Evolutionary conservation across 2,888 invertebrate species (phyloP).

Genomic region (Callyntrura guangdongensis): DNA sequence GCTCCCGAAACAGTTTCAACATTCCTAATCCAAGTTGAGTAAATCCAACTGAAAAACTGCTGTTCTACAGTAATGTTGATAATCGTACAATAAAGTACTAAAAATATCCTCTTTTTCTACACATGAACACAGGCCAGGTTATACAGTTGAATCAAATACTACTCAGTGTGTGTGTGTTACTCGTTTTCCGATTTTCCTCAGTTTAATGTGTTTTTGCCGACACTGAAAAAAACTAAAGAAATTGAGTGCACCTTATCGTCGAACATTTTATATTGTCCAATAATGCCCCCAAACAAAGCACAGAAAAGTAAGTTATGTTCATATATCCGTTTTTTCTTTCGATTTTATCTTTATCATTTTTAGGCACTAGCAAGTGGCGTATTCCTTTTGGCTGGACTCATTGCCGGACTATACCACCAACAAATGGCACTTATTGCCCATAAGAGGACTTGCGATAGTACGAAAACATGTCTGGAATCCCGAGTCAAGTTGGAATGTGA

Average conservation of each 20-base stretch:
- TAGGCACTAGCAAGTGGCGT: slow-evolving; percentile 93
- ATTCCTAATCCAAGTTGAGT: no score
- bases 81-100: no score
- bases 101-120: no score
- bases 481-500: slow-evolving; percentile 97
- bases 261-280: no score
- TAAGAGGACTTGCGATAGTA: slow-evolving; percentile 95
- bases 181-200: no score
- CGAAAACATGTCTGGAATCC: slow-evolving; percentile 95
- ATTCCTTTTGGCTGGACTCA: slow-evolving; percentile 92
- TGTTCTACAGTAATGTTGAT: no score
- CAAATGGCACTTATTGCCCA: slow-evolving; percentile 95
- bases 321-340: neutral
- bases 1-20: no score
- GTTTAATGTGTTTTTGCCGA: no score
- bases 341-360: slow-evolving; percentile 76
- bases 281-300: slow-evolving; percentile 3
- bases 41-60: no score
- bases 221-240: neutral
- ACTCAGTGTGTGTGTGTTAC: no score
- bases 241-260: neutral
- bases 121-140: no score
- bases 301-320: neutral
- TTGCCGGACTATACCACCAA: slow-evolving; percentile 95
- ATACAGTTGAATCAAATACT: no score